Evolutionary conservation across 2,888 invertebrate genomes (phyloP).

Genomic region (Prosapia bicincta): DNA sequence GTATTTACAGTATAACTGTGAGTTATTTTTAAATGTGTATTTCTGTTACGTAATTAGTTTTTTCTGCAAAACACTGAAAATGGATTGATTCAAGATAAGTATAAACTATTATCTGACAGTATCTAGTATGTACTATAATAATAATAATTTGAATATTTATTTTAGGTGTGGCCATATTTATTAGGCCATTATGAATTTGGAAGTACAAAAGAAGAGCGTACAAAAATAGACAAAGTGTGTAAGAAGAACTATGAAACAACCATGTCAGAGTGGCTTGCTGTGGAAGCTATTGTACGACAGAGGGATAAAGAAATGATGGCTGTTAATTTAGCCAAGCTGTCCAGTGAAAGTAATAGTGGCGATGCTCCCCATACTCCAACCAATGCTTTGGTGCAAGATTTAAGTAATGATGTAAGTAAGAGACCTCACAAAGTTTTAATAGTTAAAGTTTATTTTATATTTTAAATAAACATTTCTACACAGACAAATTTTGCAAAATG

Average conservation of each 20-base stretch:
- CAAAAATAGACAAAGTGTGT: slow-evolving; percentile 62
- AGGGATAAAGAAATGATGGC: slow-evolving; percentile 79
- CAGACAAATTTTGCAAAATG: too few relatives aligned
- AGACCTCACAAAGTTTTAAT: too few relatives aligned
- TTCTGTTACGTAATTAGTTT: too few relatives aligned
- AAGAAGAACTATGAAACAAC: slow-evolving; percentile 80
- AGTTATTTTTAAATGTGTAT: too few relatives aligned
- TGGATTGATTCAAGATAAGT: too few relatives aligned
- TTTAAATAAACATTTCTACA: too few relatives aligned
- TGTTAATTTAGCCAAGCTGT: slow-evolving; percentile 80
- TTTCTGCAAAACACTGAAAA: too few relatives aligned
- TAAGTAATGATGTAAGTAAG: slow-evolving; percentile 47
- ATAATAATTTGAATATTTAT: too few relatives aligned
- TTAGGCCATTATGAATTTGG: slow-evolving; percentile 82
- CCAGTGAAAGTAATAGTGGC: slow-evolving; percentile 64
- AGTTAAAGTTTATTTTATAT: too few relatives aligned
- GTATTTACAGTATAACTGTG: too few relatives aligned
- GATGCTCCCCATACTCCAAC: slow-evolving; percentile 41
- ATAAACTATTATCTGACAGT: too few relatives aligned
- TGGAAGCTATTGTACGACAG: slow-evolving; percentile 87
- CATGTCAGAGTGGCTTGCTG: slow-evolving; percentile 94
- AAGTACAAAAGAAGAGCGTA: slow-evolving; percentile 61
- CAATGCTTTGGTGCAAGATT: slow-evolving; percentile 49
- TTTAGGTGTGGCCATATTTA: slow-evolving; percentile 80
- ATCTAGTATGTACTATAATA: too few relatives aligned